Percentiles rank a stretch among this genome's conserved stretches.
Evolutionary conservation across 2,797 vertebrate genomes (phyloP).

Genomic region (Hemitrygon akajei): DNA sequence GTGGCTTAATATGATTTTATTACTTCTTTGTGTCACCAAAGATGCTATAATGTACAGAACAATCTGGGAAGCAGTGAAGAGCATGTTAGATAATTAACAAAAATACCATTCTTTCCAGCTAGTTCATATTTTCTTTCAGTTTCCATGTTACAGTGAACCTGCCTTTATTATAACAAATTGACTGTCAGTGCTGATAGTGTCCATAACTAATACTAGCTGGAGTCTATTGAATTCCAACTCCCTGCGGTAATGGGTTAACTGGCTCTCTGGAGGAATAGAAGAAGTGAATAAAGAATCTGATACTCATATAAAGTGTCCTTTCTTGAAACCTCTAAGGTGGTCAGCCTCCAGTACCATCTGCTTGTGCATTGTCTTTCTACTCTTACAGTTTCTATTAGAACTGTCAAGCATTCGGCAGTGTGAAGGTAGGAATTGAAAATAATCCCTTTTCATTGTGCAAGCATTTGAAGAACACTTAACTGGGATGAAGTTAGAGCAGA

Average conservation of each 20-base stretch:
- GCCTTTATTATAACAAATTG: slow-evolving; percentile 17
- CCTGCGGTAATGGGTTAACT: background rate
- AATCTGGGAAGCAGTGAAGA: background rate
- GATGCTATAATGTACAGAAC: slow-evolving; percentile 1
- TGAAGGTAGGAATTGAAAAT: background rate
- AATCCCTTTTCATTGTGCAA: background rate
- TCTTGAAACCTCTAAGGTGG: background rate
- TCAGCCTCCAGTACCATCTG: background rate
- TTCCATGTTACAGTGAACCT: background rate
- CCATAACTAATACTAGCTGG: background rate
- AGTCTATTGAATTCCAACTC: slow-evolving; percentile 3
- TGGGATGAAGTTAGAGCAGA: background rate
- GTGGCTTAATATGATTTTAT: background rate
- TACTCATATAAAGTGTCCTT: background rate
- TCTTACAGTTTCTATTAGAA: slow-evolving; percentile 7
- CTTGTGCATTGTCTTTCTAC: background rate
- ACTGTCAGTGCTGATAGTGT: background rate
- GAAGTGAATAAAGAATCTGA: slow-evolving; percentile 24
- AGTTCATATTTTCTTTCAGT: background rate
- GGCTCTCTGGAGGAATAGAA: slow-evolving; percentile 3
- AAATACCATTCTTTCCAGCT: background rate
- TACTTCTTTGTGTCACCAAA: background rate
- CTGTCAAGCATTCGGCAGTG: background rate
- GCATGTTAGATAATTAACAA: background rate
- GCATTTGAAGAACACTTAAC: slow-evolving; percentile 6